These are phyloP conservation scores for Scomber japonicus DNA, from an alignment of 2,113 vertebrate genomes.

Conservation along the genomic window DNA sequence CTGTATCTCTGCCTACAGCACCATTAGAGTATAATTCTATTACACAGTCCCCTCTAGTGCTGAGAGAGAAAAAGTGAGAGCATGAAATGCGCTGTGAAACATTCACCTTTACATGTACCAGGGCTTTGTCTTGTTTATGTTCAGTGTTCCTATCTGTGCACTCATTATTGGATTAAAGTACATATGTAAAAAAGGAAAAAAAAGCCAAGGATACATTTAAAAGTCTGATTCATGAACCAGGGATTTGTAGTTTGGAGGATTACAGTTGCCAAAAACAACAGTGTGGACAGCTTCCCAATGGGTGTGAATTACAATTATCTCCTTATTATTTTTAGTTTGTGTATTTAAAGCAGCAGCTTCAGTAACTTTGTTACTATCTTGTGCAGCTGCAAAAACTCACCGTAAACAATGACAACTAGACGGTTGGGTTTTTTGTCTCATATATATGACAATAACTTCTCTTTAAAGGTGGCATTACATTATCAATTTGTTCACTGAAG, in stretches of 20 bases:
- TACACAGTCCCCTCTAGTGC: constrained; percentile 52
- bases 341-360: constrained; percentile 16
- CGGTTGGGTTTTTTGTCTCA: constrained; percentile 18
- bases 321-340: constrained; percentile 25
- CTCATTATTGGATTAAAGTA: constrained; percentile 32
- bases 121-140: constrained; percentile 29
- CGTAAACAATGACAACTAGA: not conserved
- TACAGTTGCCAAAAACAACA: constrained; percentile 8
- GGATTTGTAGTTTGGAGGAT: constrained; percentile 4
- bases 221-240: constrained; percentile 22
- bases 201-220: constrained; percentile 6
- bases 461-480: constrained; percentile 29
- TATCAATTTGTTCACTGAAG: constrained; percentile 46
- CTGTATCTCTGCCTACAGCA: constrained; percentile 57
- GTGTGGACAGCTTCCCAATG: constrained; percentile 3
- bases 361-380: constrained; percentile 21
- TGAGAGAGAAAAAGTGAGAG: constrained; percentile 39
- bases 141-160: constrained; percentile 11
- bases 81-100: constrained; percentile 54
- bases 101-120: constrained; percentile 48
- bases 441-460: constrained; percentile 24
- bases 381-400: constrained; percentile 30
- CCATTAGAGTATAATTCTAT: constrained; percentile 73
- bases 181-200: constrained; percentile 37
- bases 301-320: constrained; percentile 8